Percentiles rank a stretch among this genome's conserved stretches.
phyloP scores from a whole-genome alignment of 2,888 invertebrate genomes.

The Morpho deidamia region DNA sequence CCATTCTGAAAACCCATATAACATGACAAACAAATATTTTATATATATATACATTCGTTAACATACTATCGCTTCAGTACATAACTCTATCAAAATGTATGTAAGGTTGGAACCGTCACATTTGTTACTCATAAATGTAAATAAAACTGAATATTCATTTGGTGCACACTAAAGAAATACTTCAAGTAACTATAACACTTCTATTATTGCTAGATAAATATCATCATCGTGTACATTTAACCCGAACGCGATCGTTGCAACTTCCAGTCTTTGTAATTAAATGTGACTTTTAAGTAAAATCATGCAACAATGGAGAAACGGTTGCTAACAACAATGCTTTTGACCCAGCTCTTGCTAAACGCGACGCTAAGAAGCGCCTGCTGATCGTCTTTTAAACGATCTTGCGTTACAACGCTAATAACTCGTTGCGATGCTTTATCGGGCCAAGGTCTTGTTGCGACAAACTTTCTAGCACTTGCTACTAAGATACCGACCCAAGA shows the following conservation, averaged over 20 bases:
- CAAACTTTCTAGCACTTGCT: conserved; percentile 70
- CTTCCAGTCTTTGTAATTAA: conserved; percentile 46
- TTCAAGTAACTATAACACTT: too few relatives aligned
- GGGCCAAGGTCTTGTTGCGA: conserved; percentile 66
- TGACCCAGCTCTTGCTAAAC: conserved; percentile 65
- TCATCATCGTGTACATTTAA: background rate
- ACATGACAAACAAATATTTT: too few relatives aligned
- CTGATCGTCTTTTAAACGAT: conserved; percentile 76
- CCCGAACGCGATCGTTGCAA: conserved; percentile 12
- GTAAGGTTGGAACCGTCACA: too few relatives aligned
- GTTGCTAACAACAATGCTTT: conserved; percentile 55
- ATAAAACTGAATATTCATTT: too few relatives aligned
- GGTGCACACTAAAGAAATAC: too few relatives aligned
- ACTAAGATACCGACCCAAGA: conserved; percentile 50
- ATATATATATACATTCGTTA: too few relatives aligned
- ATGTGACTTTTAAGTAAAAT: conserved; percentile 59
- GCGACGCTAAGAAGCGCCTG: conserved; percentile 53
- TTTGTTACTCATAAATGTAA: too few relatives aligned
- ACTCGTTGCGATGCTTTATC: conserved; percentile 59
- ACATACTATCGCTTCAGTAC: too few relatives aligned
- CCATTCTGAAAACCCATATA: too few relatives aligned
- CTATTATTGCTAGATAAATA: background rate
- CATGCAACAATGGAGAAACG: conserved; percentile 53
- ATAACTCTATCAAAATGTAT: too few relatives aligned
- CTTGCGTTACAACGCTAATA: conserved; percentile 63